phyloP scores from a whole-genome alignment of 2,113 vertebrate genomes.

The Clarias magur region DNA sequence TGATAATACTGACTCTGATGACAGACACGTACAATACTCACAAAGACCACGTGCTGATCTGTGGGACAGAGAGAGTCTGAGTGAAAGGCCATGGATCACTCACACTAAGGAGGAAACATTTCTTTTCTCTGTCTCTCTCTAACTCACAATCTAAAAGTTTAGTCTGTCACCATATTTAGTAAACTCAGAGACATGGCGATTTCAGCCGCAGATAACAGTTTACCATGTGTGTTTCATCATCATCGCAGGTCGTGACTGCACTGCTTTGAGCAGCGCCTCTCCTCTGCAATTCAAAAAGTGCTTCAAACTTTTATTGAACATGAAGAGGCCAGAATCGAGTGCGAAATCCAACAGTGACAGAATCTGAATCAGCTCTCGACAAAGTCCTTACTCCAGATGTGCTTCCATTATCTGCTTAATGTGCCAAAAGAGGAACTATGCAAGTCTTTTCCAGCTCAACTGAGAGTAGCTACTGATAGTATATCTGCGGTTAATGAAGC shows the following conservation, averaged over 20 bases:
- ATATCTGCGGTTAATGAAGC: constrained; percentile 32
- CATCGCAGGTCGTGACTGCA: constrained; percentile 7
- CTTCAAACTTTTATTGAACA: constrained; percentile 19
- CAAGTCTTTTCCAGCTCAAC: constrained; percentile 2
- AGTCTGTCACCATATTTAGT: background rate
- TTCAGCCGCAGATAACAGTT: background rate
- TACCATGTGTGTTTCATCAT: background rate
- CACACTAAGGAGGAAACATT: constrained; percentile 11
- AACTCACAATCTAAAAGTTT: background rate
- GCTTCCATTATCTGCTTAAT: constrained; percentile 24
- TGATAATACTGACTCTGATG: constrained; percentile 41
- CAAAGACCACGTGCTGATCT: constrained; percentile 38
- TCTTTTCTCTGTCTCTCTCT: background rate
- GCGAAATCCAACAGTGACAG: constrained; percentile 10
- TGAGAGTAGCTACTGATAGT: constrained; percentile 27
- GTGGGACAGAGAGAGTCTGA: constrained; percentile 33
- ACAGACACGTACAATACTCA: constrained; percentile 24
- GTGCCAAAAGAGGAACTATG: constrained; percentile 10
- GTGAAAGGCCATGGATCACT: constrained; percentile 41
- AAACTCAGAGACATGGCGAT: background rate
- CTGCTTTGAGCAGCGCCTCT: background rate
- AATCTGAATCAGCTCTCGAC: constrained; percentile 29
- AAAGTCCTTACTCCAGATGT: constrained; percentile 32
- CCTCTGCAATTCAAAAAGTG: background rate
- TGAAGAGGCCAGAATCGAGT: background rate